Evolutionary conservation across 1,140 invertebrate genomes (phyloP), one percentile per base, ranked within the genome.

Genomic region (Myzus persicae): DNA sequence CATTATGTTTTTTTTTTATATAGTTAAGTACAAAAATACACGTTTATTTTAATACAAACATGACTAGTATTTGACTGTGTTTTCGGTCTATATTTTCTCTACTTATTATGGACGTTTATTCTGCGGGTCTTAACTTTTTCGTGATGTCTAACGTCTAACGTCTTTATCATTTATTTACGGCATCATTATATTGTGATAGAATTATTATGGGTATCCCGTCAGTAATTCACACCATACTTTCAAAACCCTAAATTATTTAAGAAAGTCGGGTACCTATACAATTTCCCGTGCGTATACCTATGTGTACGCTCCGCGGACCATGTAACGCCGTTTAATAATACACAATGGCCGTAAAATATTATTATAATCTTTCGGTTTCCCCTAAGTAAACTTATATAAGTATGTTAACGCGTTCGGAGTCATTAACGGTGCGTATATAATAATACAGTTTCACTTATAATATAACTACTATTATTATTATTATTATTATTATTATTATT

Each of bases 321-420:
- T 20, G 22, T 22, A 36, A 82, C 76, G 36, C 14, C 59, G 59
- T 76, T 76, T 76, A 67, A 76, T 76, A 76, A 76, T 76, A 76
- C 59, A 76, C 59, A 76, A 18, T 76, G 6, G 59, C 59, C 59
- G 31, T n/a, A n/a, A 76, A 76, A 76, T 76, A 76, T 14, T 76
- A 76, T 14, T 76, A 76, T 76, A 76, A 76, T 76, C 59, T 76
- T 82, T 38, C 36, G 36, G 76, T 82, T 38, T 22, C 76, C 76
- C 36, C 76, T 31, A 44, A 44, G 84, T 31, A 31, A 85, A 85
- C 84, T 85, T 11, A 44, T 42, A 44, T 85, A 85, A 85, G 40
- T 85, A 85, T 44, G 84, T 42, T 85, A 85, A 85, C 40, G 84
- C 40, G 26, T 85, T 31, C 84, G 24, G 40, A 85, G 84, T 44